A percentile compares a stretch with the other conserved stretches of the same genome.
Conservation (phyloP, 1,140 invertebrate genomes). For the Pseudomyrmex pallidus region DNA sequence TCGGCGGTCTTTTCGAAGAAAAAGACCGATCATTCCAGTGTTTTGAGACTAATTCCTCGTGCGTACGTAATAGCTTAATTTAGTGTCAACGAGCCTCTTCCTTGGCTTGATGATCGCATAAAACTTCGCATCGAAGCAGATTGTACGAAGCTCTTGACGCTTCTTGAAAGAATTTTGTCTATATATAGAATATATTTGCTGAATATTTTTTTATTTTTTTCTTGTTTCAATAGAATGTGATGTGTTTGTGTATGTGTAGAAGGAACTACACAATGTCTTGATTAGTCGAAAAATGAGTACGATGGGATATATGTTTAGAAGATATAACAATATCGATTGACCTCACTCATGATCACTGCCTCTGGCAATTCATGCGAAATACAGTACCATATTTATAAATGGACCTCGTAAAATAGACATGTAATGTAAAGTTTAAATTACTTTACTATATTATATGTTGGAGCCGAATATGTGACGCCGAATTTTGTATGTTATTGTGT, state of each 20-base stretch:
- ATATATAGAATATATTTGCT: constrained; percentile 27
- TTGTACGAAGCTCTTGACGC: constrained; percentile 70
- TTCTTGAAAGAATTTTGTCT: constrained; percentile 58
- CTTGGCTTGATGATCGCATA: constrained; percentile 53
- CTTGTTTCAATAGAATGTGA: constrained; percentile 57
- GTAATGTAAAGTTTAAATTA: constrained; percentile 4
- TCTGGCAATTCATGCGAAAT: constrained; percentile 57
- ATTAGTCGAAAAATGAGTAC: constrained; percentile 40
- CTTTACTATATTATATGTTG: constrained; percentile 7
- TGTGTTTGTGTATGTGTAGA: constrained; percentile 20
- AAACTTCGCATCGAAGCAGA: constrained; percentile 73
- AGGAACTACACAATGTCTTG: constrained; percentile 18
- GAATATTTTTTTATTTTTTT: constrained; percentile 65
- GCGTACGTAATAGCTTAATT: constrained; percentile 69
- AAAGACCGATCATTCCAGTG: constrained; percentile 72
- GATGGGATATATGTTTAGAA: constrained; percentile 49
- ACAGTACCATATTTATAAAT: constrained; percentile 63
- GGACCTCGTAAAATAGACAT: constrained; percentile 12
- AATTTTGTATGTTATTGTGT: constrained; percentile 44
- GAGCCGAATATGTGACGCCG: not conserved
- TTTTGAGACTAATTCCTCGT: constrained; percentile 64
- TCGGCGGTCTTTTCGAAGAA: constrained; percentile 58
- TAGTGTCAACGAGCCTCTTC: constrained; percentile 59
- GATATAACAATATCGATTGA: constrained; percentile 36
- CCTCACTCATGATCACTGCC: constrained; percentile 67